Conservation (phyloP, 2,113 vertebrate genomes). For the Barnardius zonarius region DNA sequence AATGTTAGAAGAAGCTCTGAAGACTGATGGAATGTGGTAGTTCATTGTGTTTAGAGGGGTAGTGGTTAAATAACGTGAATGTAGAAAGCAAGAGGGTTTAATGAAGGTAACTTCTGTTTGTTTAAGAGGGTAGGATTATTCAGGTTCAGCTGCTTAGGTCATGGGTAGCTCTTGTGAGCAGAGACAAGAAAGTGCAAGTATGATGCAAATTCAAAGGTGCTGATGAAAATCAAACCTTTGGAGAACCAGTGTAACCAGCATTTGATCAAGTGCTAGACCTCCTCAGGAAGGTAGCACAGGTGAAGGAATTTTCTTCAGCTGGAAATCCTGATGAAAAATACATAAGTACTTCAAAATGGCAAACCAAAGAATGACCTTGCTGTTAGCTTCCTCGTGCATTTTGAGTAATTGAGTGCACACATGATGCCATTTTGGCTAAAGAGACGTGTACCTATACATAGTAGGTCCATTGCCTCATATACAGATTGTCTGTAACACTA, state of each 20-base stretch:
- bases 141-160: neutral
- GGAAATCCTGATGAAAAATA: neutral
- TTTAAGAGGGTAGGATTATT: neutral
- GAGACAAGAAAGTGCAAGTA: neutral
- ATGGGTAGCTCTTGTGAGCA: neutral
- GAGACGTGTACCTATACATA: accelerated
- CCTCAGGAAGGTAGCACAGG: neutral
- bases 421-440: neutral
- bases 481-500: neutral
- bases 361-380: neutral
- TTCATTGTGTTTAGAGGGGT: neutral
- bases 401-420: neutral
- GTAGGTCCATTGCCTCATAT: neutral
- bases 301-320: neutral
- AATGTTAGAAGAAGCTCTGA: neutral
- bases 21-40: neutral
- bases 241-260: neutral
- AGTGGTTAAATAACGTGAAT: neutral
- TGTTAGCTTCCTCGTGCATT: neutral
- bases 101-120: neutral
- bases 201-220: neutral
- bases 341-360: neutral
- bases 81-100: neutral
- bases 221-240: neutral
- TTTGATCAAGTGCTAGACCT: neutral